phyloP scores from a whole-genome alignment of 2,113 vertebrate genomes.

The zebrafish (Danio rerio) region DNA sequence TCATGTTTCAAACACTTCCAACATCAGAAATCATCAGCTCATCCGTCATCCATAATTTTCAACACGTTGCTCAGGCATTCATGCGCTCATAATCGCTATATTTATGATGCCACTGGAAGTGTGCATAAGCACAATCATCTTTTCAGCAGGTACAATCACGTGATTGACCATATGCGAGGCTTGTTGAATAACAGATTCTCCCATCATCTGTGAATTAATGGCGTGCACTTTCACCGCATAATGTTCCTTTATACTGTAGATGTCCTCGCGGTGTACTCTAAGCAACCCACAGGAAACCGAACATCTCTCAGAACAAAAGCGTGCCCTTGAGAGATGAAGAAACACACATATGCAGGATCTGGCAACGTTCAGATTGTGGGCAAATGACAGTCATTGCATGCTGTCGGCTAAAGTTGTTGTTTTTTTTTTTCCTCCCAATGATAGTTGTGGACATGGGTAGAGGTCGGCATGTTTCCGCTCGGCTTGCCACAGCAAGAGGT shows the following conservation, averaged over 20 bases:
- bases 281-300: background rate
- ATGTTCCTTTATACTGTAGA: background rate
- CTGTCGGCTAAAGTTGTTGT: background rate
- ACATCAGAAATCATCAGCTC: too few relatives aligned
- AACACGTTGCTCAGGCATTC: too few relatives aligned
- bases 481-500: conserved; percentile 10
- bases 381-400: conserved; percentile 4
- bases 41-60: too few relatives aligned
- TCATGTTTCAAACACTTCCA: too few relatives aligned
- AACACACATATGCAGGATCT: background rate
- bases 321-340: background rate
- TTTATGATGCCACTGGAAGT: background rate
- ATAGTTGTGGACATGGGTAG: conserved; percentile 24
- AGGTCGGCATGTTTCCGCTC: conserved; percentile 1
- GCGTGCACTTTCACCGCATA: background rate
- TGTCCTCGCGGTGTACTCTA: background rate
- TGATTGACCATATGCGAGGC: background rate
- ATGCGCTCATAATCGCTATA: background rate
- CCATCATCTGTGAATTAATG: background rate
- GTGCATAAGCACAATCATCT: background rate
- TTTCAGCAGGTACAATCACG: background rate
- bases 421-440: background rate
- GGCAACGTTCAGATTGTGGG: background rate
- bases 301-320: conserved; percentile 18
- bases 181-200: background rate